phyloP scores from a whole-genome alignment of 2,113 vertebrate species.

The Zingel zingel region DNA sequence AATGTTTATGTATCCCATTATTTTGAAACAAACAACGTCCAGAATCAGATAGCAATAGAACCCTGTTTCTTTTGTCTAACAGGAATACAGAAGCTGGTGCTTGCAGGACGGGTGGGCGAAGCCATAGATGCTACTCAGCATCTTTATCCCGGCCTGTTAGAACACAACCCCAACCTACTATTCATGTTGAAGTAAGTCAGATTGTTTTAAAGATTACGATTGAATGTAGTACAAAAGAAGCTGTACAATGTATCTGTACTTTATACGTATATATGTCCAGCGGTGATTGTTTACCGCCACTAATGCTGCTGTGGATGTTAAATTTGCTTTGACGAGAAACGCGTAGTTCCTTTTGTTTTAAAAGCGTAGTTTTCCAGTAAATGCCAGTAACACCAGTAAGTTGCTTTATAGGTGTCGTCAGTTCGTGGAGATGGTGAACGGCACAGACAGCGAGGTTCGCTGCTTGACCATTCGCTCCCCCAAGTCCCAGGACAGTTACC shows the following conservation, averaged over 20 bases:
- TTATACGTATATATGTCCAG: too few species aligned
- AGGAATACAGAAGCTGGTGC: conserved; percentile 99
- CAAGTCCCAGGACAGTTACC: conserved; percentile 97
- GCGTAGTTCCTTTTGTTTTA: background rate
- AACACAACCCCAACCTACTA: conserved; percentile 97
- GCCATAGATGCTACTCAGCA: conserved; percentile 97
- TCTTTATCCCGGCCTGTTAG: conserved; percentile 95
- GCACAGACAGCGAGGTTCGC: conserved; percentile 97
- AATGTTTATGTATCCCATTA: background rate
- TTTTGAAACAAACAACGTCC: background rate
- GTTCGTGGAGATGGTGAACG: conserved; percentile 99
- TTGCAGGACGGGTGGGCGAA: conserved; percentile 96
- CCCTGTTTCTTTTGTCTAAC: conserved; percentile 53
- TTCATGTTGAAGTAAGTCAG: conserved; percentile 98
- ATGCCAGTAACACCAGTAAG: background rate
- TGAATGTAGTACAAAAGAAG: background rate
- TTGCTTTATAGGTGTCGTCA: conserved; percentile 90
- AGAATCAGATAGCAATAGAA: background rate
- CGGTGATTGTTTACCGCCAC: background rate
- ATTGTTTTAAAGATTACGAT: background rate
- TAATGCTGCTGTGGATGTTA: background rate
- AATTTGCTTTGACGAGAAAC: background rate
- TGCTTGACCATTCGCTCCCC: conserved; percentile 93
- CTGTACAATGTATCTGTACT: too few species aligned
- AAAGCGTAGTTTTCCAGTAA: background rate